Percentiles rank a stretch among this genome's conserved stretches.
These are phyloP conservation scores for Nibea coibor DNA, from an alignment of 2,113 vertebrate species.

Conservation along the genomic window DNA sequence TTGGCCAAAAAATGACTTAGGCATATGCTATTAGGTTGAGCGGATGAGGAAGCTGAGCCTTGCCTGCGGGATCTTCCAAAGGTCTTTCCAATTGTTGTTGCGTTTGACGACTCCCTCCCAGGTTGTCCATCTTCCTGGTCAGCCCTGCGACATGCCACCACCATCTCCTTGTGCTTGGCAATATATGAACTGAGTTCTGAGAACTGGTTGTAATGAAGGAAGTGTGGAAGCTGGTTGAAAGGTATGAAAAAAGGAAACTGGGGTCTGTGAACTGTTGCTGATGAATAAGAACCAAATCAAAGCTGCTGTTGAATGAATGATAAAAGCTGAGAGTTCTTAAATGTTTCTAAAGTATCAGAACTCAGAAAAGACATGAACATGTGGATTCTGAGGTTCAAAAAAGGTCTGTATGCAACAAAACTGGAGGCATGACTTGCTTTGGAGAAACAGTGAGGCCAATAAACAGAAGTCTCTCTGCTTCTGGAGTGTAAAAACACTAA, in stretches of 20 bases:
- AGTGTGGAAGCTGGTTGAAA: slow-evolving; percentile 23
- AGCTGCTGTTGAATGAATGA: not conserved
- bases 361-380: not conserved
- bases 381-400: slow-evolving; percentile 10
- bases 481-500: not conserved
- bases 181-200: not conserved
- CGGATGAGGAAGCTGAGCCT: no score
- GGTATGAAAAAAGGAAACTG: not conserved
- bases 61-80: no score
- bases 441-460: slow-evolving; percentile 17
- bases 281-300: not conserved
- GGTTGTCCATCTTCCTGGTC: no score
- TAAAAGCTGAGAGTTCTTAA: not conserved
- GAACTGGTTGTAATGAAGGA: not conserved
- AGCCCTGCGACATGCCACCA: no score
- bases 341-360: slow-evolving; percentile 10
- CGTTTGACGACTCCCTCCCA: no score
- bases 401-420: not conserved
- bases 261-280: not conserved
- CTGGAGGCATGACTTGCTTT: not conserved
- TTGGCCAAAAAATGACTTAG: no score
- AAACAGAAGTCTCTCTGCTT: not conserved
- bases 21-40: no score
- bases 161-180: no score
- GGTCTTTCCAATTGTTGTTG: no score